Evolutionary conservation across 1,140 invertebrate species (phyloP).

Genomic region (Brachionus paranguensis): DNA sequence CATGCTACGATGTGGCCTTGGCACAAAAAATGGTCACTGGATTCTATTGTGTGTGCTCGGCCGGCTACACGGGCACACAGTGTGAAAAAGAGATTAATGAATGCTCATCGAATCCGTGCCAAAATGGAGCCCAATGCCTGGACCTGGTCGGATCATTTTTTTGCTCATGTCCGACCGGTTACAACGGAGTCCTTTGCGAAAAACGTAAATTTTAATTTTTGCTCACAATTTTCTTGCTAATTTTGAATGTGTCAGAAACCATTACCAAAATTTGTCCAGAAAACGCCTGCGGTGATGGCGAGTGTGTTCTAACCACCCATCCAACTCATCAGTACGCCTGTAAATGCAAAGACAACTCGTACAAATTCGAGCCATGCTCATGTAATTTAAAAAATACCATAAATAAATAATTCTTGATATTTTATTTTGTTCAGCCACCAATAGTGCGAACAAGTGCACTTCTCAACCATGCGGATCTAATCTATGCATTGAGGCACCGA

Average conservation of each 20-base stretch:
- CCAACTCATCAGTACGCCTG: slow-evolving; percentile 34
- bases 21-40: slow-evolving; percentile 59
- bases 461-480: slow-evolving; percentile 13
- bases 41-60: slow-evolving; percentile 42
- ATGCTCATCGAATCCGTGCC: slow-evolving; percentile 33
- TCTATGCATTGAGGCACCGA: slow-evolving; percentile 32
- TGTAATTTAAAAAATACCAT: background rate
- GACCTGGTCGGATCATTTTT: slow-evolving; percentile 32
- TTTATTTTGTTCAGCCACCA: background rate
- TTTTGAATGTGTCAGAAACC: background rate
- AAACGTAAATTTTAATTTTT: slow-evolving; percentile 5
- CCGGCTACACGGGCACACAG: slow-evolving; percentile 41
- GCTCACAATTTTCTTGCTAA: background rate
- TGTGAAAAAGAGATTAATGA: slow-evolving; percentile 39
- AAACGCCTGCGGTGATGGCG: slow-evolving; percentile 36
- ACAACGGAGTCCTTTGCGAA: slow-evolving; percentile 15
- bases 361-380: slow-evolving; percentile 38
- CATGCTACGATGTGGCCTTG: slow-evolving; percentile 61
- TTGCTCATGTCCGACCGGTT: slow-evolving; percentile 34
- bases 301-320: slow-evolving; percentile 34
- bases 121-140: slow-evolving; percentile 17
- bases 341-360: slow-evolving; percentile 34
- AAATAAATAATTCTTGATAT: background rate
- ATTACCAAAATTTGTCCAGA: slow-evolving; percentile 29
- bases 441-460: background rate